Base-by-base conservation (phyloP, 2,797 vertebrate genomes). In the Sternotherus odoratus region DNA sequence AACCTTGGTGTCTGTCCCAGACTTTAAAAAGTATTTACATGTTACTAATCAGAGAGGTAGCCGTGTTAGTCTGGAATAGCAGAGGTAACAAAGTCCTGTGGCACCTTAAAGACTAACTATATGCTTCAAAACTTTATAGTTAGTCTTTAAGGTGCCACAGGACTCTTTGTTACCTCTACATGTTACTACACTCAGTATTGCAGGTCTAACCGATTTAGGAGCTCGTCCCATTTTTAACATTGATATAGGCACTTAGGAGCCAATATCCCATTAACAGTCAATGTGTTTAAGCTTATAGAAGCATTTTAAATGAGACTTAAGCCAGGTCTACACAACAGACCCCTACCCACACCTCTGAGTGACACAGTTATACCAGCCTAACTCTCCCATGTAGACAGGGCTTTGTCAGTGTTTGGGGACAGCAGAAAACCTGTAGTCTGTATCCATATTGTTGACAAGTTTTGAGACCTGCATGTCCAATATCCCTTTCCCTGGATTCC, bases 361-460 rank as follows among this genome's bases (percentile, higher is more conserved):
- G 1, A 66, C 0, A 1, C n/a, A n/a, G 2, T n/a, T n/a, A n/a
- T 63, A 19, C 16, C 4, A 4, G 5, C 16, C 60, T 9, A 63
- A 19, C 33, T 63, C 33, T 33, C 33, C 60, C 8, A 15, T 9
- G 4, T n/a, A n/a, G 33, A n/a, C 33, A 63, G 33, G 2, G 33
- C 60, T 63, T 9, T 63, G 60, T 63, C 60, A 63, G 60, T 17
- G n/a, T 63, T 63, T 5, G 60, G 8, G 33, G 30, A 4, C 16
- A 4, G 33, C 60, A 63, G 33, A 33, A 63, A n/a, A 19, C 17
- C 16, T 63, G 60, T 63, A n/a, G 60, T 17, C 8, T n/a, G 15
- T n/a, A n/a, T 63, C 60, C 30, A 63, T 19, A n/a, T 6, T 63
- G 33, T 63, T 17, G 30, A 33, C 15, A 60, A 28, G 15, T 33